Evolutionary conservation across 2,888 invertebrate species (phyloP).

Genomic region (Agonopterix arenella): DNA sequence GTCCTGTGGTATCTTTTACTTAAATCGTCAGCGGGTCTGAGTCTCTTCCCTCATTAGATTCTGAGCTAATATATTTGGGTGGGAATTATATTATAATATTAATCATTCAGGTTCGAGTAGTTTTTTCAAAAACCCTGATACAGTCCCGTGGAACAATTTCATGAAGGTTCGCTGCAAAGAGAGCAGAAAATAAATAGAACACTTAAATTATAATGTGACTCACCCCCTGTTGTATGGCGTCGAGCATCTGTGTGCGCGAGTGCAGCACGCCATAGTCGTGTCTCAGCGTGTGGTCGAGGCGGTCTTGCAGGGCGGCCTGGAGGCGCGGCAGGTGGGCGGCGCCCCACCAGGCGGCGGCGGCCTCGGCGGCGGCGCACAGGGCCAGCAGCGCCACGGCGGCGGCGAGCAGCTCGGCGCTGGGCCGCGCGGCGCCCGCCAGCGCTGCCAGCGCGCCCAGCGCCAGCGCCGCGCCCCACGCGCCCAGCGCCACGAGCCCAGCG

Average conservation of each 20-base stretch:
- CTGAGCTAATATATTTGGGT: too few relatives aligned
- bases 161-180: too few relatives aligned
- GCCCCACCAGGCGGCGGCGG: slow-evolving; percentile 62
- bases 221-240: slow-evolving; percentile 56
- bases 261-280: slow-evolving; percentile 49
- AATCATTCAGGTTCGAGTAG: too few relatives aligned
- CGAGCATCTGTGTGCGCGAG: slow-evolving; percentile 48
- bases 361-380: slow-evolving; percentile 54
- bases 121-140: too few relatives aligned
- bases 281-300: slow-evolving; percentile 39
- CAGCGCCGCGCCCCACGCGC: slow-evolving; percentile 50
- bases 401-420: slow-evolving; percentile 48
- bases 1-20: too few relatives aligned
- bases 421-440: slow-evolving; percentile 41
- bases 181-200: too few relatives aligned
- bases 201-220: neutral
- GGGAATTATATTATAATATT: too few relatives aligned
- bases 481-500: slow-evolving; percentile 48
- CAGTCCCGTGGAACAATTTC: too few relatives aligned
- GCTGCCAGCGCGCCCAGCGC: slow-evolving; percentile 30
- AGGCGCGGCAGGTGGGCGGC: slow-evolving; percentile 54
- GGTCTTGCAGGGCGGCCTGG: slow-evolving; percentile 38
- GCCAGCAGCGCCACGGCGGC: slow-evolving; percentile 55
- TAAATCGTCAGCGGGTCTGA: too few relatives aligned
- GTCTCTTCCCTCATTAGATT: too few relatives aligned